Conservation (phyloP, 2,797 vertebrate genomes). For the Sebastes ruberrimus region DNA sequence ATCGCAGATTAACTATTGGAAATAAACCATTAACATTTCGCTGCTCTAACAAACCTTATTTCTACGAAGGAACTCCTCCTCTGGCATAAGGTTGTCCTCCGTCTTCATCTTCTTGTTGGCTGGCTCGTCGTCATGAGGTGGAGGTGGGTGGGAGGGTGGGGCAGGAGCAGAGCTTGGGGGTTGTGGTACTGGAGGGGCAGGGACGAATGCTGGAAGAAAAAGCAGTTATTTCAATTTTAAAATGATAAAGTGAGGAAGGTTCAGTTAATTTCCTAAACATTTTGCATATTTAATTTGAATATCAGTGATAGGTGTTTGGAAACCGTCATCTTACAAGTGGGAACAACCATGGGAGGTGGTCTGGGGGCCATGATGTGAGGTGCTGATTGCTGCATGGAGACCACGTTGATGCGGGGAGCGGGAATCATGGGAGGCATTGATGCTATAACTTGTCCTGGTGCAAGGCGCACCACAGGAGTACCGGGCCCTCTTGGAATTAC, state of each 20-base stretch:
- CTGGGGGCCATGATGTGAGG: conserved; percentile 94
- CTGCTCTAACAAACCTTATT: conserved; percentile 86
- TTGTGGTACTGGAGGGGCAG: conserved; percentile 91
- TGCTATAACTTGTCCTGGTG: conserved; percentile 90
- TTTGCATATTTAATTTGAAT: neutral
- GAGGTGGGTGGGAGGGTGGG: conserved; percentile 90
- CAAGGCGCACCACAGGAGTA: conserved; percentile 91
- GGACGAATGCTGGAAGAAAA: conserved; percentile 88
- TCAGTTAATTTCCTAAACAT: neutral
- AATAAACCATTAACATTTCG: neutral
- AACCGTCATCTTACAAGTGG: conserved; percentile 83
- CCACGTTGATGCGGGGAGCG: conserved; percentile 93
- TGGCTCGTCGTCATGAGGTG: conserved; percentile 94
- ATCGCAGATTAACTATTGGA: neutral
- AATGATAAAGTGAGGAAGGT: neutral
- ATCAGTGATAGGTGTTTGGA: neutral
- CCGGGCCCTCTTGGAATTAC: conserved; percentile 93
- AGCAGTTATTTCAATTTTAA: neutral
- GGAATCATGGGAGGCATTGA: conserved; percentile 95
- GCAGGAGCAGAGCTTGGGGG: conserved; percentile 86
- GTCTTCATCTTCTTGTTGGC: conserved; percentile 96
- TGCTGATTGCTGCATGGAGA: conserved; percentile 91
- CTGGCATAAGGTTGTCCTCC: conserved; percentile 95
- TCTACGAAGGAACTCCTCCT: conserved; percentile 96
- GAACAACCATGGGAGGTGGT: conserved; percentile 96